Base-by-base conservation (phyloP, 1,140 invertebrate genomes). In the Caenorhabditis latens region DNA sequence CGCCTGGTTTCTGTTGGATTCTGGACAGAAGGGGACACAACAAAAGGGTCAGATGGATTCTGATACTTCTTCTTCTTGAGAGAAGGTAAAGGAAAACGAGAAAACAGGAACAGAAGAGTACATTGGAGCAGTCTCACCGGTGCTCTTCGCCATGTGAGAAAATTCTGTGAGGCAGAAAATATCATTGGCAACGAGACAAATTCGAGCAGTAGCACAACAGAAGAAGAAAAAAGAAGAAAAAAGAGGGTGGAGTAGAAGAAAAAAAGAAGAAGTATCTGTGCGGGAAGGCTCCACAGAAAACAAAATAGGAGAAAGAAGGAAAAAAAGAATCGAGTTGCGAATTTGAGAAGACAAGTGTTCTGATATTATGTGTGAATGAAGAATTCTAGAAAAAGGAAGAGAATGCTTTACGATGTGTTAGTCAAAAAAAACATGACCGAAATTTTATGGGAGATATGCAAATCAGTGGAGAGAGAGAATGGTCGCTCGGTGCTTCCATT, bases 81-180 rank as follows among this genome's bases (percentile, higher is more conserved):
- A 21, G 1, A 43, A 4, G 46, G 46, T 46, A 46, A 71, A 71
- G 46, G 7, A n/a, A 2, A 71, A 58, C 2, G n/a, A 58, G n/a
- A 21, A 32, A 63, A 4, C 11, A 21, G 21, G 13, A 63, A 4
- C 11, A 21, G 21, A 63, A 63, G 61, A 63, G 24, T 40, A 63
- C 61, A 63, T 63, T 32, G 24, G 61, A 63, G 61, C 61, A n/a
- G 13, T n/a, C n/a, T 1, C 61, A 13, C 57, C n/a, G 19, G 9
- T 14, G 61, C 61, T 63, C 65, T 71, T 71, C 40, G 40, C 65
- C 65, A 79, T 79, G 71, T 79, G 71, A 79, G 46, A 79, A 79
- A 79, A 50, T 79, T 79, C 43, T 79, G 71, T 79, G 71, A 79
- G 71, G 71, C 71, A 79, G 71, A 79, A 79, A 79, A 79, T 79